Evolutionary conservation across 2,888 invertebrate genomes (phyloP).

Genomic region (Agriotes lineatus): DNA sequence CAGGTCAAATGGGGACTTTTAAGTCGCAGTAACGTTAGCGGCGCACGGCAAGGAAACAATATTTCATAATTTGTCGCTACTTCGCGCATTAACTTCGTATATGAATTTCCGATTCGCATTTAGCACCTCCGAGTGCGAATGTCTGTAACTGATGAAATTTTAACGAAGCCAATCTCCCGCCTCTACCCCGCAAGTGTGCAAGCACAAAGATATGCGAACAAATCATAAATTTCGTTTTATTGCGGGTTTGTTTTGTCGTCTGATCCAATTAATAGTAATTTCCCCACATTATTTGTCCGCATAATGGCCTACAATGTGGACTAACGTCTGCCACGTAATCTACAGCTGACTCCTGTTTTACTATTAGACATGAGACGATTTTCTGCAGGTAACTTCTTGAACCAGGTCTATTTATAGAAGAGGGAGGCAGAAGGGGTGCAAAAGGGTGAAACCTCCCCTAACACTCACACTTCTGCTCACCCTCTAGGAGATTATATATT

Average conservation of each 20-base stretch:
- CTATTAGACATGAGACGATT: no score
- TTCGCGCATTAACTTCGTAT: slow-evolving; percentile 3
- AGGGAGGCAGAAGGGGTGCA: no score
- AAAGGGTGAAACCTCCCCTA: no score
- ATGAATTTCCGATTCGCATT: slow-evolving; percentile 2
- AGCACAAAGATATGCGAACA: no score
- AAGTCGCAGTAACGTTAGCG: neutral
- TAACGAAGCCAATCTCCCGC: slow-evolving; percentile 13
- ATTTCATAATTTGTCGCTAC: slow-evolving; percentile 13
- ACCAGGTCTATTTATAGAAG: no score
- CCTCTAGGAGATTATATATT: no score
- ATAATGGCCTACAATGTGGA: slow-evolving; percentile 12
- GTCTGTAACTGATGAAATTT: slow-evolving; percentile 10
- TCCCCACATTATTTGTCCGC: slow-evolving; percentile 20
- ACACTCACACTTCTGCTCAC: no score
- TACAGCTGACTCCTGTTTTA: no score
- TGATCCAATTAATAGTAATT: slow-evolving; percentile 29
- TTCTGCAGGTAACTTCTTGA: no score
- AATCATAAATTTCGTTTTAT: slow-evolving; percentile 35
- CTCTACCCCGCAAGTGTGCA: no score
- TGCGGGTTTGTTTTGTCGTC: slow-evolving; percentile 23
- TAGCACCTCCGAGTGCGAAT: neutral
- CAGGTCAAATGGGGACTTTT: neutral
- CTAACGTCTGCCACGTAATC: slow-evolving; percentile 2
- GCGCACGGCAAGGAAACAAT: neutral